Evolutionary conservation across 2,888 invertebrate genomes (phyloP).

Genomic region (Cataglyphis cursor): DNA sequence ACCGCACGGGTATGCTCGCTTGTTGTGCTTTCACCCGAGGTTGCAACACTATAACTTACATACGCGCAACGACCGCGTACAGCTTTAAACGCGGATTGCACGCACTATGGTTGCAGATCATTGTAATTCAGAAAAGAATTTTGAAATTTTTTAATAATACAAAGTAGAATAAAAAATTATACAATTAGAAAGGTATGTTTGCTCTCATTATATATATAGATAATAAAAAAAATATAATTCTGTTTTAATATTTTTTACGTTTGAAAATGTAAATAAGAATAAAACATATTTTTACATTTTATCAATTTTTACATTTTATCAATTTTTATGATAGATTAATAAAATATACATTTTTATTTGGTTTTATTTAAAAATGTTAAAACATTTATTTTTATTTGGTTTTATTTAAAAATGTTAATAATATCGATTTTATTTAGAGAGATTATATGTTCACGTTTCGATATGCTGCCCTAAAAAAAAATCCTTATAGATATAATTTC

Average conservation of each 20-base stretch:
- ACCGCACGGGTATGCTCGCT: conserved; percentile 50
- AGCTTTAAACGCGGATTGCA: conserved; percentile 46
- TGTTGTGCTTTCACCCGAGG: conserved; percentile 41
- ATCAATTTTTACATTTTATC: no score
- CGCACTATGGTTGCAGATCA: conserved; percentile 51
- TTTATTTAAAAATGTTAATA: background rate
- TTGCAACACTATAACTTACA: conserved; percentile 44
- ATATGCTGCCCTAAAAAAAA: background rate
- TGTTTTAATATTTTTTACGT: background rate
- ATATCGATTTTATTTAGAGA: background rate
- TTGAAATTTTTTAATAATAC: conserved; percentile 16
- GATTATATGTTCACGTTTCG: background rate
- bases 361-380: background rate
- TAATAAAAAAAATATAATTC: background rate
- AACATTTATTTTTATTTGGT: background rate
- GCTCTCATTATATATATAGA: background rate
- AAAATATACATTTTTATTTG: background rate
- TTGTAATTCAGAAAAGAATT: conserved; percentile 5
- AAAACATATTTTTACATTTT: background rate
- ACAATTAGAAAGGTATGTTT: background rate
- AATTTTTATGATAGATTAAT: background rate
- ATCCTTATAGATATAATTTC: conserved; percentile 33
- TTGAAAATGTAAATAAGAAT: background rate
- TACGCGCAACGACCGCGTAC: conserved; percentile 37
- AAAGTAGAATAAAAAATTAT: background rate